phyloP scores from a whole-genome alignment of 2,113 vertebrate species.

The Urocolius indicus region DNA sequence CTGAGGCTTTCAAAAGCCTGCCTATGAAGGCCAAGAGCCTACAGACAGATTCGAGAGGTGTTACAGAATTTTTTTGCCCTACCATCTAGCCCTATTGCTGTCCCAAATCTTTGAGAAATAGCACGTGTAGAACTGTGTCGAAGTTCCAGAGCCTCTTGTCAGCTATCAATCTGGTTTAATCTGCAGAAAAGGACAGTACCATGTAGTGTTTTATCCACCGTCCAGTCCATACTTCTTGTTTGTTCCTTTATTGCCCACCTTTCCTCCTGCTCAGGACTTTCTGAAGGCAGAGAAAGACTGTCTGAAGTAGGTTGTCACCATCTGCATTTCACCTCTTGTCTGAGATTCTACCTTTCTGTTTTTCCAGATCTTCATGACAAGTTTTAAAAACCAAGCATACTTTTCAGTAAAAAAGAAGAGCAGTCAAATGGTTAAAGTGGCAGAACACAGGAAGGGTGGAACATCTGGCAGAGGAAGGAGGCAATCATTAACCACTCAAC shows the following conservation, averaged over 20 bases:
- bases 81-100: not conserved
- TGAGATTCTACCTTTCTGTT: not conserved
- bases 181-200: not conserved
- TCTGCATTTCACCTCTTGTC: not conserved
- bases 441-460: constrained; percentile 39
- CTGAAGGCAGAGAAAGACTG: not conserved
- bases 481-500: not conserved
- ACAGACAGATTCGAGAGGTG: not conserved
- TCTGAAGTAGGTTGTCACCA: not conserved
- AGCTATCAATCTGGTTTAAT: not conserved
- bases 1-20: not conserved
- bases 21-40: not conserved
- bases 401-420: not conserved
- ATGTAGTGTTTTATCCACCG: not conserved
- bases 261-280: not conserved
- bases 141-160: not conserved
- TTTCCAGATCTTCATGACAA: accelerated
- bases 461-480: constrained; percentile 20
- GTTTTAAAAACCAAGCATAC: not conserved
- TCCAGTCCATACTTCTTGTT: not conserved
- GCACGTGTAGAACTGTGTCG: not conserved
- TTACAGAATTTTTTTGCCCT: not conserved
- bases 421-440: not conserved
- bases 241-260: not conserved
- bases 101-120: not conserved